Percentiles rank a stretch among this genome's conserved stretches.
These are phyloP conservation scores for Anastrepha obliqua DNA, from an alignment of 1,140 invertebrate species.

Conservation along the genomic window DNA sequence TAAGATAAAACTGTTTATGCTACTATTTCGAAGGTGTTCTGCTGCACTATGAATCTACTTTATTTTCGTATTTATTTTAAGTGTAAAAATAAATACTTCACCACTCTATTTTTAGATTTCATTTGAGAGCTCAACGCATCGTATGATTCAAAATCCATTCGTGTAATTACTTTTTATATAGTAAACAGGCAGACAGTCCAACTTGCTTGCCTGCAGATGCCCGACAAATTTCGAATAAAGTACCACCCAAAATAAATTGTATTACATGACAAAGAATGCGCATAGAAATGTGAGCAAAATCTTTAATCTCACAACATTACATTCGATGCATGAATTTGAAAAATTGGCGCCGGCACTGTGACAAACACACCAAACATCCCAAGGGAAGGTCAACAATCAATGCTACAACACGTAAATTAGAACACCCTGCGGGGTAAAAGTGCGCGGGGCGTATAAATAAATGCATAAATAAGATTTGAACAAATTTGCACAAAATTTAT, in stretches of 20 bases:
- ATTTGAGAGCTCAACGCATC: too few relatives aligned
- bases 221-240: too few relatives aligned
- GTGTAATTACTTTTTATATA: too few relatives aligned
- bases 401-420: neutral
- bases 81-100: too few relatives aligned
- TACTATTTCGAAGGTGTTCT: too few relatives aligned
- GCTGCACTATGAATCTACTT: too few relatives aligned
- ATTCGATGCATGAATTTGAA: neutral
- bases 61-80: too few relatives aligned
- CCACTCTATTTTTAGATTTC: too few relatives aligned
- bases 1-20: too few relatives aligned
- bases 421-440: slow-evolving; percentile 6
- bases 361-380: neutral
- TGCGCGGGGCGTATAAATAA: neutral
- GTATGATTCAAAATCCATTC: too few relatives aligned
- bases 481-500: neutral
- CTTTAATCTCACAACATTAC: neutral
- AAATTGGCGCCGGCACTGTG: neutral
- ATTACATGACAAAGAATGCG: neutral
- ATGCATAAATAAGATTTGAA: neutral
- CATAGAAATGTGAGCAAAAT: neutral
- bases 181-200: too few relatives aligned
- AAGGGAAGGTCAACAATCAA: slow-evolving; percentile 37
- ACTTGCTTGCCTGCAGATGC: too few relatives aligned
- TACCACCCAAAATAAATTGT: neutral